phyloP scores from a whole-genome alignment of 2,113 vertebrate species.

The Tragelaphus buxtoni region DNA sequence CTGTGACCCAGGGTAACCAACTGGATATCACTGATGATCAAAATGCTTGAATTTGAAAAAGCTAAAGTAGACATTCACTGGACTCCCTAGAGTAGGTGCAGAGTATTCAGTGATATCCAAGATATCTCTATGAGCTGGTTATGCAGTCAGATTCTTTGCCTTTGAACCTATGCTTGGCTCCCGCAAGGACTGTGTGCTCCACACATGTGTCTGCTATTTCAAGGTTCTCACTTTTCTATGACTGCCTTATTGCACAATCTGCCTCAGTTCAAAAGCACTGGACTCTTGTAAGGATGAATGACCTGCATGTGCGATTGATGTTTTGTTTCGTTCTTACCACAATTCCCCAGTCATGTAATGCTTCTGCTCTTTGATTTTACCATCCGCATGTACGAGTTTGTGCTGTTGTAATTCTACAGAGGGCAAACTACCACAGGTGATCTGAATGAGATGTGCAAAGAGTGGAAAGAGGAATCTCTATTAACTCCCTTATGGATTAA shows the following conservation, averaged over 20 bases:
- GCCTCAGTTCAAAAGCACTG: neutral
- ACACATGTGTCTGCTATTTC: rapidly evolving
- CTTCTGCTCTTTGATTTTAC: neutral
- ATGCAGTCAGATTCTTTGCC: neutral
- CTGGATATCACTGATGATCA: neutral
- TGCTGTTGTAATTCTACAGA: neutral
- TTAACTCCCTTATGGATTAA: neutral
- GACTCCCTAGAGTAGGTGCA: neutral
- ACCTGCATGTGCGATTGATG: neutral
- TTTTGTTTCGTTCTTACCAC: neutral
- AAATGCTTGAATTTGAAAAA: neutral
- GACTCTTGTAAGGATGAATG: neutral
- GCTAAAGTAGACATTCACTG: neutral
- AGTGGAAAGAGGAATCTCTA: neutral
- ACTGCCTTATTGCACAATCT: no score
- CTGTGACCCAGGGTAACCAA: neutral
- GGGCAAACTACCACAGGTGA: neutral
- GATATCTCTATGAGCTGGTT: neutral
- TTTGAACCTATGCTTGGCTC: neutral
- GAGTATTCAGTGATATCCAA: neutral
- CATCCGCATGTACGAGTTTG: neutral
- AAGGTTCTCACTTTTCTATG: neutral
- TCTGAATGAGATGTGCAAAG: neutral
- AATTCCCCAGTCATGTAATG: neutral
- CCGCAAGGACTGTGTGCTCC: neutral